Evolutionary conservation across 2,888 invertebrate genomes (phyloP).

Genomic region (Drosophila multiciliata): DNA sequence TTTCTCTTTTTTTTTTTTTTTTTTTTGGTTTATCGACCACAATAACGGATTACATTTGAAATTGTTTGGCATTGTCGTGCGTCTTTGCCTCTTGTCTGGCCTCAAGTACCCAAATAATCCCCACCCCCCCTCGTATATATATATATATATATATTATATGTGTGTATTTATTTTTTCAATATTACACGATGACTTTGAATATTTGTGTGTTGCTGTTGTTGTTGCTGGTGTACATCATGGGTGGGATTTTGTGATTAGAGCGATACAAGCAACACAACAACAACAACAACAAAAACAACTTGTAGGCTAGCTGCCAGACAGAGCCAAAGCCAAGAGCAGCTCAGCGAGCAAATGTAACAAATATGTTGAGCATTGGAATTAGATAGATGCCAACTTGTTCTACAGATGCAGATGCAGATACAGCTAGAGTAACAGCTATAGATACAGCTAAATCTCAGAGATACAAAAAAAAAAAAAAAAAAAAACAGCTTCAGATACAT

Average conservation of each 20-base stretch:
- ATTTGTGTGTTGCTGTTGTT: slow-evolving; percentile 46
- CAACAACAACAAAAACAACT: slow-evolving; percentile 15
- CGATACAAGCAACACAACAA: slow-evolving; percentile 51
- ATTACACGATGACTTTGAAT: slow-evolving; percentile 79
- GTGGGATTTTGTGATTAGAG: slow-evolving; percentile 80
- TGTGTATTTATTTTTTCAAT: slow-evolving; percentile 67
- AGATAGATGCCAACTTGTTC: slow-evolving; percentile 21
- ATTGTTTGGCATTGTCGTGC: slow-evolving; percentile 72
- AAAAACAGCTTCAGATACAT: background rate
- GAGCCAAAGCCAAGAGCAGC: slow-evolving; percentile 18
- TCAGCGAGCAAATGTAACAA: slow-evolving; percentile 67
- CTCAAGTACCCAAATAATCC: slow-evolving; percentile 23
- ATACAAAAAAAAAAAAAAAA: background rate
- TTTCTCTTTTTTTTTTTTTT: background rate
- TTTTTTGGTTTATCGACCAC: slow-evolving; percentile 43
- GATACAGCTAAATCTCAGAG: background rate
- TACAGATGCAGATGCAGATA: slow-evolving; percentile 10
- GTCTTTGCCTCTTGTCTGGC: slow-evolving; percentile 35
- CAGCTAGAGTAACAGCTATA: background rate
- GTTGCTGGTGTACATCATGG: slow-evolving; percentile 64
- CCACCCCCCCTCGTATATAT: background rate
- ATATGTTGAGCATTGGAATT: slow-evolving; percentile 57
- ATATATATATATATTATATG: background rate
- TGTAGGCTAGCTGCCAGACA: slow-evolving; percentile 10
- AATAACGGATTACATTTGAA: slow-evolving; percentile 78